Evolutionary conservation across 1,140 invertebrate genomes (phyloP).

Genomic region (Drosophila nasuta): DNA sequence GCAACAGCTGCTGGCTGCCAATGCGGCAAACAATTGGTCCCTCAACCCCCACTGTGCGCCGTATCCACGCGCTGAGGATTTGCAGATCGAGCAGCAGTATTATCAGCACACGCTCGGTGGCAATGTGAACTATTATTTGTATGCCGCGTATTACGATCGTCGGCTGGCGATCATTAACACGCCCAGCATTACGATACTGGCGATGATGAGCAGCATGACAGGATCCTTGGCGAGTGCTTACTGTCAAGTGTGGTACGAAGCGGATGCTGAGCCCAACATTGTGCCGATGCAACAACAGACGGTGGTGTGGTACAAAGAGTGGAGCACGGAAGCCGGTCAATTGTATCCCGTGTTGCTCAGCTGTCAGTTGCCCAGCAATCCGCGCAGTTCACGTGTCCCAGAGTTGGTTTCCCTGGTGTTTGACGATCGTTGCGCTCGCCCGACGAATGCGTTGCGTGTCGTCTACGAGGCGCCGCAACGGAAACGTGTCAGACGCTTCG

Average conservation of each 20-base stretch:
- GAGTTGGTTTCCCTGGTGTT: constrained; percentile 85
- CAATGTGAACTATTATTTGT: constrained; percentile 50
- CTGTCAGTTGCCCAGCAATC: constrained; percentile 89
- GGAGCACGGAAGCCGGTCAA: constrained; percentile 94
- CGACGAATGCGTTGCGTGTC: constrained; percentile 92
- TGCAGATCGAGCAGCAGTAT: constrained; percentile 15
- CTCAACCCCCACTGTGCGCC: constrained; percentile 31
- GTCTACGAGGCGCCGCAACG: constrained; percentile 87
- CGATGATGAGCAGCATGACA: constrained; percentile 92
- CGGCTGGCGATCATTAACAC: constrained; percentile 89
- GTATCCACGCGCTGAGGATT: constrained; percentile 43
- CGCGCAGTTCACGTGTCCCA: constrained; percentile 15
- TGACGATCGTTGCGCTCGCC: constrained; percentile 90
- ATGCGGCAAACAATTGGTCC: constrained; percentile 29
- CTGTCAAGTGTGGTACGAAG: constrained; percentile 95
- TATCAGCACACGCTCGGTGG: constrained; percentile 23
- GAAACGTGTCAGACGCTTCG: constrained; percentile 88
- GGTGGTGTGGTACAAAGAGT: constrained; percentile 94
- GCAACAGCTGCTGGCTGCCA: constrained; percentile 25
- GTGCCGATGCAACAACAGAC: constrained; percentile 92
- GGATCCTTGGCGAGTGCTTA: constrained; percentile 85
- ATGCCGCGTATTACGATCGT: constrained; percentile 91
- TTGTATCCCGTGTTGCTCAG: constrained; percentile 93
- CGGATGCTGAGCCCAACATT: constrained; percentile 89
- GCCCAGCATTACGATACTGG: constrained; percentile 92